Base-by-base conservation (phyloP, 1,140 invertebrate species). In the Bombyx mandarina region DNA sequence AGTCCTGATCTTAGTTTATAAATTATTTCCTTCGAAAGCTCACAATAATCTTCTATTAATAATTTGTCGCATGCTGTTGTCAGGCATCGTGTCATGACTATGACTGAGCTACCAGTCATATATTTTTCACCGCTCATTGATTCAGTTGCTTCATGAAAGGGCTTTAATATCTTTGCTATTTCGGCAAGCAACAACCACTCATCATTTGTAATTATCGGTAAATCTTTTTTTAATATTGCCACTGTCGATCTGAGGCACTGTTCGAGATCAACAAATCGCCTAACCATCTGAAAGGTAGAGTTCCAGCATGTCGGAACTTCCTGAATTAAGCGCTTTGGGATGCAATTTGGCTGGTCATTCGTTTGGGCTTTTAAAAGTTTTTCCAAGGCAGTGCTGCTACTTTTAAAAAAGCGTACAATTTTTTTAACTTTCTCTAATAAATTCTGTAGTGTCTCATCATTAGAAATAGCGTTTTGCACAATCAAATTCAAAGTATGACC, bases 91-190 rank as follows among this genome's bases (percentile, higher is more conserved):
- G 62, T 63, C 45, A 69, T 55, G 1, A 64, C 52, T 26, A 70
- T 67, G 6, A 70, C 50, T 1, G 58, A 62, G 52, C 64, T 63
- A 8, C 53, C 68, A 0, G 66, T 63, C n/a, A 65, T 65, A 51
- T 72, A 73, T 43, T 67, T 69, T 63, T 77, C 64, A 3, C 63
- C 72, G 58, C 70, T 75, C 57, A 77, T 66, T 3, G 58, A 57
- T 12, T 57, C 46, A 1, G 70, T 72, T 2, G 58, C 59, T 49
- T 68, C 63, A 7, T 67, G 62, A 51, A 77, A 77, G 1, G 64
- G 67, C 51, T 61, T 47, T 43, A 76, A 60, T 54, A 73, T 62
- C 58, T 64, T 64, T 44, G n/a, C 62, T 10, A 67, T 9, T 56
- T 62, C 46, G 5, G 6, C 0, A 10, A 58, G 43, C 43, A 68